Conservation (phyloP, 1,140 invertebrate genomes). For the Aphidius ervi region DNA sequence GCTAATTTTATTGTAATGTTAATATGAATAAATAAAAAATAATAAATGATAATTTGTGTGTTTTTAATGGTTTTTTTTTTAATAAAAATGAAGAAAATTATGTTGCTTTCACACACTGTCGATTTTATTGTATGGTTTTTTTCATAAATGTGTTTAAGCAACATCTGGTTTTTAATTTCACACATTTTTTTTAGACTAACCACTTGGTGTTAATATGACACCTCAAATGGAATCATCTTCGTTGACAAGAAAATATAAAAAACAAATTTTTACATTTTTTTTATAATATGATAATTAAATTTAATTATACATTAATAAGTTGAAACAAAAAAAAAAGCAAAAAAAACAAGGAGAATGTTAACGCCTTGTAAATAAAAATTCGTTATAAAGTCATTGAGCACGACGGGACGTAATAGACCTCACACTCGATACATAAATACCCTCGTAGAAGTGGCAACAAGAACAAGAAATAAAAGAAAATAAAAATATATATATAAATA, state of each 20-base stretch:
- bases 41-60: no score
- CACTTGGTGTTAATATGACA: slow-evolving; percentile 20
- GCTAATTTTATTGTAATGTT: no score
- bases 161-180: slow-evolving; percentile 20
- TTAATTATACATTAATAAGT: not conserved
- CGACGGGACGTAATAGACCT: slow-evolving; percentile 5
- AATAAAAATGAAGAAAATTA: not conserved
- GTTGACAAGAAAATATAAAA: slow-evolving; percentile 5
- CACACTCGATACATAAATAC: slow-evolving; percentile 15
- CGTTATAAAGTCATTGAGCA: slow-evolving; percentile 6
- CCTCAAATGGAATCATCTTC: slow-evolving; percentile 16
- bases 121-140: slow-evolving; percentile 1
- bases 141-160: slow-evolving; percentile 7
- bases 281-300: not conserved
- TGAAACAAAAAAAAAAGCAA: no score
- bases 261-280: not conserved
- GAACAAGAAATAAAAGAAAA: not conserved
- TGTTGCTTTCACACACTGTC: not conserved
- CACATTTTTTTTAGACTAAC: slow-evolving; percentile 16
- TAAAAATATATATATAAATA: slow-evolving; percentile 3
- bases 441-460: slow-evolving; percentile 6
- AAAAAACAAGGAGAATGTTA: no score
- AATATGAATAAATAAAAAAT: no score
- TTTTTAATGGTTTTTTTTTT: no score
- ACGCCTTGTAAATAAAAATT: no score